Conservation (phyloP, 30 jellyfish, hydroid and myxozoan species). For the Sanderia malayensis region DNA sequence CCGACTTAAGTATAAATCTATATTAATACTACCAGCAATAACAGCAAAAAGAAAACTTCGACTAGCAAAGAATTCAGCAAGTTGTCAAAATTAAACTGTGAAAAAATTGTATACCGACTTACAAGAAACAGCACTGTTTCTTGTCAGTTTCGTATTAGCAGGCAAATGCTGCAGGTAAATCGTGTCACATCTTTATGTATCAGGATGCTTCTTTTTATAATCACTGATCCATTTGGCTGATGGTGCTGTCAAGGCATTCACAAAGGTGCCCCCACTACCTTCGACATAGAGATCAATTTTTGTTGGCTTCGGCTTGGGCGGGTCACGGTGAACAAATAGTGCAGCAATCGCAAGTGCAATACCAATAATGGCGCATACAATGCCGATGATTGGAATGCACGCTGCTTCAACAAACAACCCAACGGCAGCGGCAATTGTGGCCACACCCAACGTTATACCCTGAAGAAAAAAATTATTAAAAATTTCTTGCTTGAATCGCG, state of each 20-base stretch:
- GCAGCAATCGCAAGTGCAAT: slow-evolving; percentile 45
- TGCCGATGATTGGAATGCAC: slow-evolving; percentile 49
- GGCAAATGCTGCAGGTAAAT: too few species aligned
- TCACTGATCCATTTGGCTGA: slow-evolving; percentile 33
- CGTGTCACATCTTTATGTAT: too few species aligned
- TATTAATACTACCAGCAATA: too few species aligned
- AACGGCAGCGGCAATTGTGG: slow-evolving; percentile 46
- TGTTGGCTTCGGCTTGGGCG: slow-evolving; percentile 70
- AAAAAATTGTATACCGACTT: too few species aligned
- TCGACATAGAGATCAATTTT: slow-evolving; percentile 35
- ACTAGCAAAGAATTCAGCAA: too few species aligned
- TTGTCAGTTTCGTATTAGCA: too few species aligned
- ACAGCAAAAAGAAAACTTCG: too few species aligned
- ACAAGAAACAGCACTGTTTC: too few species aligned
- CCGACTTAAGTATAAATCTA: too few species aligned
- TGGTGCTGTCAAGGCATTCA: slow-evolving; percentile 23
- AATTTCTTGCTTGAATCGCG: too few species aligned
- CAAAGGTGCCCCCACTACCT: slow-evolving; percentile 35
- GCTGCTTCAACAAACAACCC: slow-evolving; percentile 41
- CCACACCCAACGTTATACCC: slow-evolving; percentile 56
- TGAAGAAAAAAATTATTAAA: not conserved
- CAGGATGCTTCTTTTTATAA: slow-evolving; percentile 47
- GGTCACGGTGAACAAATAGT: slow-evolving; percentile 50
- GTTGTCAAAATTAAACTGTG: too few species aligned
- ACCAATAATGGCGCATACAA: slow-evolving; percentile 58